Conservation (phyloP, 2,797 vertebrate species). For the Sebastolobus altivelis region DNA sequence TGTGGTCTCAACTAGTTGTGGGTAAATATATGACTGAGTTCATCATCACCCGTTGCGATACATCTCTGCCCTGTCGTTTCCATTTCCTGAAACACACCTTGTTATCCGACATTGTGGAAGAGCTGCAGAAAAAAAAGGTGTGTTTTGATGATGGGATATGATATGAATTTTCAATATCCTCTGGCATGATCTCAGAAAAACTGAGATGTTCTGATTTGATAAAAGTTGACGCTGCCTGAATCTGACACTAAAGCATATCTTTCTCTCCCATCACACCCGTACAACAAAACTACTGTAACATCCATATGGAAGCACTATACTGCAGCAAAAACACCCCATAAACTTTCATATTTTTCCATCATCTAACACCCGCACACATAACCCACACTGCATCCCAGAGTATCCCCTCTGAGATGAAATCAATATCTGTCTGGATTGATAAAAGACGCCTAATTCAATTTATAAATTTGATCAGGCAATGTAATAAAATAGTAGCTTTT, state of each 20-base stretch:
- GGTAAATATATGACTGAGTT: slow-evolving; percentile 14
- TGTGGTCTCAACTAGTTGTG: slow-evolving; percentile 13
- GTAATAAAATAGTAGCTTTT: slow-evolving; percentile 68
- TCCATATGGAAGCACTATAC: slow-evolving; percentile 61
- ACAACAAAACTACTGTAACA: slow-evolving; percentile 52
- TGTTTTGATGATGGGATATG: neutral
- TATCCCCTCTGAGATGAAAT: slow-evolving; percentile 63
- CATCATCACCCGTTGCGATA: neutral
- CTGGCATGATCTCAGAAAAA: neutral
- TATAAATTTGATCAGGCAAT: slow-evolving; percentile 73
- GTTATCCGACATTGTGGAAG: neutral
- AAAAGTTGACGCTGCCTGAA: slow-evolving; percentile 25
- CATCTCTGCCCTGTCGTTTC: neutral
- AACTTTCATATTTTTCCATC: slow-evolving; percentile 58
- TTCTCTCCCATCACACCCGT: slow-evolving; percentile 6
- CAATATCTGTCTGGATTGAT: slow-evolving; percentile 64
- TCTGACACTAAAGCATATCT: slow-evolving; percentile 40
- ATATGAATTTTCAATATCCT: slow-evolving; percentile 22
- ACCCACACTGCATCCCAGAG: slow-evolving; percentile 12
- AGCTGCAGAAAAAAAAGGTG: neutral
- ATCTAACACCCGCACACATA: slow-evolving; percentile 44
- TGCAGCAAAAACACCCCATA: slow-evolving; percentile 54
- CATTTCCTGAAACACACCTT: neutral
- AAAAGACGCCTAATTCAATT: slow-evolving; percentile 74
- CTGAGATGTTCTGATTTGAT: slow-evolving; percentile 23